A percentile compares a stretch with the other conserved stretches of the same genome.
These are phyloP conservation scores for Geotrupes spiniger DNA, from an alignment of 2,888 invertebrate genomes.

Conservation along the genomic window DNA sequence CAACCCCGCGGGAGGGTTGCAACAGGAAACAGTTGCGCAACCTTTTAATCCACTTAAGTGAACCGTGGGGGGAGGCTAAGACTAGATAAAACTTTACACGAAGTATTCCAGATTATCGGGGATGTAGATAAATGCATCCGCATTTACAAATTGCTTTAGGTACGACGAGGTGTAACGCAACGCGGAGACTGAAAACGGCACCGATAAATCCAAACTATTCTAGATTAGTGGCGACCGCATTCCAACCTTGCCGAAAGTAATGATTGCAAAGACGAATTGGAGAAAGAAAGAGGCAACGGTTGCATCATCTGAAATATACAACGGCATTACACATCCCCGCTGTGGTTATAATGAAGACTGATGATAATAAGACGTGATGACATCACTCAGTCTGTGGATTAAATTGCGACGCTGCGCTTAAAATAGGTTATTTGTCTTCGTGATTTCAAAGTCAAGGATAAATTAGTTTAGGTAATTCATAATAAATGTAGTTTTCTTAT, in stretches of 20 bases:
- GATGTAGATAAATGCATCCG: constrained; percentile 2
- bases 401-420: constrained; percentile 1
- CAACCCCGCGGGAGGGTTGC: constrained; percentile 14
- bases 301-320: constrained; percentile 41
- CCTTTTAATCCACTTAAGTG: constrained; percentile 38
- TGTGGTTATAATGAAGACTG: constrained; percentile 48
- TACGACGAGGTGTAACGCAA: no score
- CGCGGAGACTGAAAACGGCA: no score
- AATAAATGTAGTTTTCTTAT: no score
- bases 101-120: constrained; percentile 29
- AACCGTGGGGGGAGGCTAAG: constrained; percentile 24
- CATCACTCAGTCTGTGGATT: constrained; percentile 24
- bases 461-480: no score
- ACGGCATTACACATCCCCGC: constrained; percentile 40
- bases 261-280: no score
- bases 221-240: no score
- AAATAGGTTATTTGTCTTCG: constrained; percentile 5
- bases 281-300: constrained; percentile 32
- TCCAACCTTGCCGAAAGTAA: neutral
- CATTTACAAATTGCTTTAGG: neutral
- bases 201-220: no score
- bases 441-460: constrained; percentile 22
- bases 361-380: constrained; percentile 45
- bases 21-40: constrained; percentile 34
- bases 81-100: constrained; percentile 29